phyloP scores from a whole-genome alignment of 2,113 vertebrate genomes.

The Recurvirostra avosetta region DNA sequence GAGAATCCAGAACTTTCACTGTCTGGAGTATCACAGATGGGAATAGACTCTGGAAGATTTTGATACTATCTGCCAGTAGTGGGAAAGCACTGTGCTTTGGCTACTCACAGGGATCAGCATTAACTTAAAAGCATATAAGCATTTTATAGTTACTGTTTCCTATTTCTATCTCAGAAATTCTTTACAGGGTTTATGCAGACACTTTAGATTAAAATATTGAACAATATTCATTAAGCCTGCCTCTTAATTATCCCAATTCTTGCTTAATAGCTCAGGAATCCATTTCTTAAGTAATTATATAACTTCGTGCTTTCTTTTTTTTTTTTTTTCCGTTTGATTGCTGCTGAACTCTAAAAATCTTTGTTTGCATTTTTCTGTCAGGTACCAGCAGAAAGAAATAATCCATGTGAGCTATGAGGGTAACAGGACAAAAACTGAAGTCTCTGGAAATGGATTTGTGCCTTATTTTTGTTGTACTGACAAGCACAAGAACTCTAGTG shows the following conservation, averaged over 20 bases:
- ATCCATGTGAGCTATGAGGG: not conserved
- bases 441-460: not conserved
- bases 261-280: not conserved
- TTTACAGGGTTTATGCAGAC: not conserved
- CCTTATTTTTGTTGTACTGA: not conserved
- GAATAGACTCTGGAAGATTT: not conserved
- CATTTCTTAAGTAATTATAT: not conserved
- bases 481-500: not conserved
- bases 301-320: not conserved
- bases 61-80: too few relatives aligned
- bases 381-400: not conserved
- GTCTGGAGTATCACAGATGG: not conserved
- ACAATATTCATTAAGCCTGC: not conserved
- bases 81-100: too few relatives aligned
- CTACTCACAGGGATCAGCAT: not conserved
- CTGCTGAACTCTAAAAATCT: not conserved
- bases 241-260: not conserved
- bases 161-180: not conserved
- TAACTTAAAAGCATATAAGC: not conserved
- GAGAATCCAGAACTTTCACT: not conserved
- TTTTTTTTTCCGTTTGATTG: not conserved
- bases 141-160: not conserved
- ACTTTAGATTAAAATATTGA: not conserved
- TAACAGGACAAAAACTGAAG: not conserved
- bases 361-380: not conserved